Evolutionary conservation across 92 coral and sea anemone species (phyloP).

Genomic region (Isaurus tuberculatus): DNA sequence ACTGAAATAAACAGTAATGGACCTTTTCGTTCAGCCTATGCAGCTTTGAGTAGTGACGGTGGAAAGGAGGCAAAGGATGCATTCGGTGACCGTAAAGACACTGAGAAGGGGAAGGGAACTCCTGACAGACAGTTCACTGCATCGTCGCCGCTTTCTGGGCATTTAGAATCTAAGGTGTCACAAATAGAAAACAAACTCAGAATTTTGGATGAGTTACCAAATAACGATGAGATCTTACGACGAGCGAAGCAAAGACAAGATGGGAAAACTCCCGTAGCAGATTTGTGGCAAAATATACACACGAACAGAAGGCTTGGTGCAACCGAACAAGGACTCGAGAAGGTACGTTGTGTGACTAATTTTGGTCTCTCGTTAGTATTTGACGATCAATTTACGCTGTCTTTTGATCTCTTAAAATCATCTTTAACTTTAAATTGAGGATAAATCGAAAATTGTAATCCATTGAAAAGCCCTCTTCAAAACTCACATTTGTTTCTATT

Average conservation of each 20-base stretch:
- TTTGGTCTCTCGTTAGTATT: not conserved
- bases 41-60: constrained; percentile 57
- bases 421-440: not conserved
- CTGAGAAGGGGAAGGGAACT: constrained; percentile 26
- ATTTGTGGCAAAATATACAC: constrained; percentile 99
- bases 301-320: constrained; percentile 94
- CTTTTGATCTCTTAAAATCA: not conserved
- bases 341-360: constrained; percentile 65
- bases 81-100: constrained; percentile 44
- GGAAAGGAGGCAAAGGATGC: constrained; percentile 27
- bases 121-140: constrained; percentile 10
- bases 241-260: constrained; percentile 83
- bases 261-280: constrained; percentile 86
- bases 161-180: constrained; percentile 81
- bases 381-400: not conserved
- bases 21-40: constrained; percentile 75
- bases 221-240: constrained; percentile 84
- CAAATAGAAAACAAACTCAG: constrained; percentile 82
- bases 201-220: constrained; percentile 88
- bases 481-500: no score
- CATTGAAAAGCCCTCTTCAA: no score
- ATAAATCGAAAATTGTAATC: not conserved
- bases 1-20: constrained; percentile 84
- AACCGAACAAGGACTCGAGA: constrained; percentile 93
- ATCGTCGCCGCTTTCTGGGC: constrained; percentile 48